Base-by-base conservation (phyloP, 2,797 vertebrate species). In the Pagetopsis macropterus region DNA sequence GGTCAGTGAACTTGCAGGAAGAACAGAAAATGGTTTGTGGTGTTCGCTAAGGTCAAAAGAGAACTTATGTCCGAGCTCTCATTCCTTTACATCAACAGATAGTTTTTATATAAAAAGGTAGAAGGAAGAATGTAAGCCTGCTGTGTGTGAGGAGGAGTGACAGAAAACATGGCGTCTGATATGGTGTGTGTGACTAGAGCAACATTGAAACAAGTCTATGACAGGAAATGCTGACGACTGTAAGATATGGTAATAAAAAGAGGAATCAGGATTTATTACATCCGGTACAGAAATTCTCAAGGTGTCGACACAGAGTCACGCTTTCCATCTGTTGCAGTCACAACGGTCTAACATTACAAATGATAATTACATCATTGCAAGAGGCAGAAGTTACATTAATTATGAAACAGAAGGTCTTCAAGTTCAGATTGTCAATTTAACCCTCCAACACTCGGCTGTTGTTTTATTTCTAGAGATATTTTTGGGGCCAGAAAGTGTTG, bases 1-100 rank as follows among this genome's bases (percentile, higher is more conserved):
- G 71, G 71, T 83, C 84, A 86, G 50, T 64, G 67, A 54, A 44
- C 59, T 65, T 45, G 23, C 17, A 76, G 5, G 45, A 60, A n/a
- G 59, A 75, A 46, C 37, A 40, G 46, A 45, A 5, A 48, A 62
- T 41, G 12, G 55, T 51, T 79, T 72, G 41, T 54, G 7, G 33
- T 37, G 33, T 60, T 33, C 15, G 58, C 50, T 16, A 9, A 67
- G 44, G 78, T 70, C 37, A 76, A 49, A 67, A 19, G 56, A 23
- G 11, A 12, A 0, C 3, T 23, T 7, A 52, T 9, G 55, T 43
- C 16, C 1, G n/a, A 56, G 68, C 27, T 4, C 27, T 27, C 27
- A 27, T 4, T 27, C 27, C 4, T 52, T 46, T 5, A 52, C 0
- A 3, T 1, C 41, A 37, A 1, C 0, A n/a, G 1, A 9, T 40